Base-by-base conservation (phyloP, 2,797 vertebrate genomes). In the Ctenopoma kingsleyae region DNA sequence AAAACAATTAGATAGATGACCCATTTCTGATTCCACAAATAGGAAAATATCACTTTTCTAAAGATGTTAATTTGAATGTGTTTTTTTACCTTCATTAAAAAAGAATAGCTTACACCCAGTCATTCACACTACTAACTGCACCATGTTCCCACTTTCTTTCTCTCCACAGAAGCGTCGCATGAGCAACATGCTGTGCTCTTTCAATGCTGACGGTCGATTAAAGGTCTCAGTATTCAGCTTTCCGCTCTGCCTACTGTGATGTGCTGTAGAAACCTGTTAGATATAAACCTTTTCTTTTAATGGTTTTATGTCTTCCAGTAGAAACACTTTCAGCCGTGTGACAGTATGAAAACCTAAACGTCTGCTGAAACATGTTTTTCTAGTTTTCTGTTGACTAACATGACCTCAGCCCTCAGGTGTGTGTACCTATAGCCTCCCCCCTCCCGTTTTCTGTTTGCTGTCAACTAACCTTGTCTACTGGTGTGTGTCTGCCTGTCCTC, bases 81-180 rank as follows among this genome's bases (percentile, higher is more conserved):
- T 60, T 6, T 16, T 71, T 52, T 41, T 16, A 16, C 6, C 9
- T 40, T 3, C 27, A 20, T 30, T 1, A 8, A 22, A 22, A 56
- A 30, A 48, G 35, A 46, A 35, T 12, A 16, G 17, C 0, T 36
- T 46, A 25, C 13, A 11, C 13, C 10, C 10, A 12, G 0, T 12
- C 5, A 1, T 55, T 76, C 60, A 17, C 43, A 19, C 64, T 48
- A 61, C 55, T 56, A 80, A 80, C 49, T 3, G 10, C 44, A 15
- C 27, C 23, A 1, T 67, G 64, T 64, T 12, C 23, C 67, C 47
- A 17, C 62, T 80, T 50, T 72, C 44, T 78, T 3, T 81, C 61
- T 83, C 81, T 91, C 46, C 78, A 88, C 90, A 91, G 89, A 91
- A 84, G 85, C 71, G 89, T 84, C 87, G 88, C 67, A 59, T 90